Base-by-base conservation (phyloP, 2,888 invertebrate species). In the Hydrotaea diabolus region DNA sequence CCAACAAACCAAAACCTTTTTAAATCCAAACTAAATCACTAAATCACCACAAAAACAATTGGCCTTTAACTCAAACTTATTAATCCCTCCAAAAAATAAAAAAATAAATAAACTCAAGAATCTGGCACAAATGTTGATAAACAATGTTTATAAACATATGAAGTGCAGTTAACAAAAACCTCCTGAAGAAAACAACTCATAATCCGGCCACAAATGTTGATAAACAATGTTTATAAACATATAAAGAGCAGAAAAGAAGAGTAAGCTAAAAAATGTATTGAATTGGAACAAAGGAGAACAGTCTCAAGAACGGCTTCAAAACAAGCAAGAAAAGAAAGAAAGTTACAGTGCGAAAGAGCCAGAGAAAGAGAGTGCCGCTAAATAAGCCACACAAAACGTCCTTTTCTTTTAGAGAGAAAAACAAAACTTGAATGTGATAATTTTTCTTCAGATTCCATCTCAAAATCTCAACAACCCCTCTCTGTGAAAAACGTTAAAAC, bases 181-280 rank as follows among this genome's bases (percentile, higher is more conserved):
- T n/a, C n/a, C n/a, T n/a, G n/a, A n/a, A n/a, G n/a, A n/a, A n/a
- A n/a, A n/a, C n/a, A n/a, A n/a, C n/a, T n/a, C 39, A 39, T 55
- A 31, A 55, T 5, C 21, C 55, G 81, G 73, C 82, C 55, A 80
- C 77, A 85, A 82, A 81, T 85, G 85, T 85, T 85, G 85, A 85
- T 82, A 85, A 80, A 73, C 82, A 85, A 85, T 85, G 85, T 85
- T 85, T 85, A 82, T 79, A 85, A 84, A 76, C 81, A 84, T 72
- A 77, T 66, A 13, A 39, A 19, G 31, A 26, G 39, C 3, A 39
- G 23, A 21, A 15, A 39, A 23, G 19, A 49, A 57, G 74, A 59
- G 17, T 55, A 71, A 53, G 15, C 11, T 36, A 57, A 62, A 5
- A 1, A 62, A 23, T 57, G 17, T 31, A 62, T 5, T 5, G 23